These are phyloP conservation scores for Amblyraja radiata DNA, from an alignment of 2,797 vertebrate genomes.

Conservation along the genomic window DNA sequence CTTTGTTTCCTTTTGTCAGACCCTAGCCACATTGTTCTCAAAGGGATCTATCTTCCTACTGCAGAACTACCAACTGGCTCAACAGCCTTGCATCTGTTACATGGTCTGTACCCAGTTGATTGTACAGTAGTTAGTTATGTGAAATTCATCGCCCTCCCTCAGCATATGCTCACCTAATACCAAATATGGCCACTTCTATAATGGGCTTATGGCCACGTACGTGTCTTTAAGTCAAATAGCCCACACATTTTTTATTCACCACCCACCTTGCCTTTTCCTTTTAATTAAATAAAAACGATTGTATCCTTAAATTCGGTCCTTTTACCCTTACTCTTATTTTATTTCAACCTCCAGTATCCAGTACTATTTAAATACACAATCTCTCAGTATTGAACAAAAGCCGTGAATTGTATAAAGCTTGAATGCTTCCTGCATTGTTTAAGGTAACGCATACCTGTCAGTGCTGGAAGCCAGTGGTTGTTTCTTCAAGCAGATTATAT, in stretches of 20 bases:
- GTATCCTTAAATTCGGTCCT: neutral
- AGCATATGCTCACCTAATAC: neutral
- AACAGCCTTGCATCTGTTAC: neutral
- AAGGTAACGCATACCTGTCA: slow-evolving; percentile 16
- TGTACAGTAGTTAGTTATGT: neutral
- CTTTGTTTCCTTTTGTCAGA: too few relatives aligned
- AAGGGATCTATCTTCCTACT: neutral
- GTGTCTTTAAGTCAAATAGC: neutral
- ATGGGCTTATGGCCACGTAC: neutral
- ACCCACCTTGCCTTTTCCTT: neutral
- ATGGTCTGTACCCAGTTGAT: neutral
- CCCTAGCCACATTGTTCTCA: neutral
- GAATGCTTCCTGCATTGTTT: slow-evolving; percentile 29
- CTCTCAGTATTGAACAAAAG: neutral
- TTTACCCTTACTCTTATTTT: neutral
- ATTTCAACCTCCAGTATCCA: neutral
- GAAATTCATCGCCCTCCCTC: neutral
- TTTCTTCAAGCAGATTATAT: slow-evolving; percentile 2
- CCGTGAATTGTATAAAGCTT: slow-evolving; percentile 20
- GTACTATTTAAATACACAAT: slow-evolving; percentile 20
- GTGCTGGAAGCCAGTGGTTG: slow-evolving; percentile 18
- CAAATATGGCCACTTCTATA: neutral
- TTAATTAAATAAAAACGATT: too few relatives aligned
- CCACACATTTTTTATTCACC: neutral
- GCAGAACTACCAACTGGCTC: neutral